These are phyloP conservation scores for Leguminivora glycinivorella DNA, from an alignment of 1,140 invertebrate species.

Conservation along the genomic window DNA sequence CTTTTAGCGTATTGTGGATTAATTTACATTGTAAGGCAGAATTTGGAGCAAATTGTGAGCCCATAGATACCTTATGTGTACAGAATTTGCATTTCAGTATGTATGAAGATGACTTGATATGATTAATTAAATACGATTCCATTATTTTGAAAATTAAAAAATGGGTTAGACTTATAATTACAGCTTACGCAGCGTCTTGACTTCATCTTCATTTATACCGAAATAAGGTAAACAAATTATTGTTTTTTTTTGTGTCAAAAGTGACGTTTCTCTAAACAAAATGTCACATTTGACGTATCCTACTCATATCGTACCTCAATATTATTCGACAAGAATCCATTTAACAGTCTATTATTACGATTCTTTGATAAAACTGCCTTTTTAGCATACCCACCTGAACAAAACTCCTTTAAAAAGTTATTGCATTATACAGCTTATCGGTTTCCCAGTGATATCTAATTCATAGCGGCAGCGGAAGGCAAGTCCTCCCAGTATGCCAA, in stretches of 20 bases:
- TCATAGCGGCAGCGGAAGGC: conserved; percentile 3
- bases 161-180: no score
- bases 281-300: no score
- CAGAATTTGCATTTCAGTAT: neutral
- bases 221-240: no score
- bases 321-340: no score
- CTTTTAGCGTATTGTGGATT: conserved; percentile 27
- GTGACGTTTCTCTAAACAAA: no score
- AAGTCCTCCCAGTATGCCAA: conserved; percentile 27
- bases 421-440: conserved; percentile 16
- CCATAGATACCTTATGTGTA: neutral
- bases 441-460: conserved; percentile 26
- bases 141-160: no score
- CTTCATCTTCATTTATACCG: no score
- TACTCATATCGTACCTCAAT: no score
- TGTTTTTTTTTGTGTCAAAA: no score
- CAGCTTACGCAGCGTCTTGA: no score
- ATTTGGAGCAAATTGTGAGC: conserved; percentile 1
- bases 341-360: no score
- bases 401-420: conserved; percentile 13
- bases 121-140: no score
- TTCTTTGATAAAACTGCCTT: neutral
- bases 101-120: neutral
- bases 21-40: conserved; percentile 14
- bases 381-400: neutral